Evolutionary conservation across 2,797 vertebrate species (phyloP).

Genomic region (Harpagifer antarcticus): DNA sequence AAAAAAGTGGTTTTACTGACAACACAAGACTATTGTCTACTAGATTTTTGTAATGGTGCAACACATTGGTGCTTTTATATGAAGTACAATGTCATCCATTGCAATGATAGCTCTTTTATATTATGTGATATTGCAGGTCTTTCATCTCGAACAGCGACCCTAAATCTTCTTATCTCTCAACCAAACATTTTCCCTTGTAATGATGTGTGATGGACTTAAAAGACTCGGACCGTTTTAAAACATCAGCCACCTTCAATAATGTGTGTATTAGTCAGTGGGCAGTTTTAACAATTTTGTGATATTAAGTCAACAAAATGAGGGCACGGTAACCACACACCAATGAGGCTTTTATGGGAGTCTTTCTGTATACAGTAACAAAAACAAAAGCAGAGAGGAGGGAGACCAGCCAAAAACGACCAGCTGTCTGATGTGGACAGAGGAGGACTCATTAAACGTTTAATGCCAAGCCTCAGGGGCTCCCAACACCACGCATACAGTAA

Average conservation of each 20-base stretch:
- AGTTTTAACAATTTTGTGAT: constrained; percentile 12
- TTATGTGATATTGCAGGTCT: neutral
- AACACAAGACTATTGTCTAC: neutral
- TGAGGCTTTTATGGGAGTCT: constrained; percentile 24
- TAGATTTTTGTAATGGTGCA: neutral
- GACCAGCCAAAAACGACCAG: constrained; percentile 43
- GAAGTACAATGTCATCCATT: neutral
- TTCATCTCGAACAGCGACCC: neutral
- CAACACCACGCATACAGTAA: constrained; percentile 1
- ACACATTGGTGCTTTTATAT: neutral
- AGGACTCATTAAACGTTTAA: constrained; percentile 55
- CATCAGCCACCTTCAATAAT: constrained; percentile 11
- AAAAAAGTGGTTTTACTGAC: neutral
- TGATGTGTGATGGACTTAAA: neutral
- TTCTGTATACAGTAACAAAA: constrained; percentile 1
- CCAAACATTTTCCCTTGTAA: neutral
- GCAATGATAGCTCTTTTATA: neutral
- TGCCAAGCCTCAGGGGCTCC: constrained; percentile 28
- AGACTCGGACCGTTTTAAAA: neutral
- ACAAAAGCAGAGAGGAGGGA: constrained; percentile 21
- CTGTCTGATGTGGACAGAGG: constrained; percentile 48
- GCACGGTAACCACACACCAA: constrained; percentile 1
- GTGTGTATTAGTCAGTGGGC: constrained; percentile 14
- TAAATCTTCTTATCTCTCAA: neutral
- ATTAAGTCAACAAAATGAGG: constrained; percentile 19